Evolutionary conservation across 2,888 invertebrate genomes (phyloP), one percentile per base, ranked within the genome.

Genomic region (Hypolimnas misippus): DNA sequence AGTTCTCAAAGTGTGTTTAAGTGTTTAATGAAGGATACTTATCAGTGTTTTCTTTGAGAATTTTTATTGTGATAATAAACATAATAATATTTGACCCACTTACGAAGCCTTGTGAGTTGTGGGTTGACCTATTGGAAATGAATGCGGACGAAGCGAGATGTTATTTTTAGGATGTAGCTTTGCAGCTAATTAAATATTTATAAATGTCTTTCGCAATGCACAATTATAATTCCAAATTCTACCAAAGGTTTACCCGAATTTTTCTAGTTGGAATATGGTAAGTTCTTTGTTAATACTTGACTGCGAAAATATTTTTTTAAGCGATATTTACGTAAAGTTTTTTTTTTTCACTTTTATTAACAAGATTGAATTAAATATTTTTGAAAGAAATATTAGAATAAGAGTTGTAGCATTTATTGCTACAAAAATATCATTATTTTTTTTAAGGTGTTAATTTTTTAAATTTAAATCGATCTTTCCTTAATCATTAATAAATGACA

Each of bases 151-250:
- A 81, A 82, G 79, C 82, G 80, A 76, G 79, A 85, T 86, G 90
- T 87, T 91, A 91, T 91, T 90, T 91, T 89, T 91, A 90, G 88
- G 82, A 84, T 83, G 86, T 82, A 84, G 88, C 86, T 88, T 88
- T 89, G 92, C 90, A 88, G 90, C 86, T 89, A 87, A 84, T 89
- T 90, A 90, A 89, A 83, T 87, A 91, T 89, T 88, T 86, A 89
- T 90, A 87, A 78, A 87, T 85, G 82, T 78, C 78, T 79, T 84
- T 81, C 78, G 80, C 77, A 79, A 79, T 78, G 81, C 75, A 68
- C 69, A 70, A 65, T 66, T 68, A 61, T 61, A 55, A 65, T 67
- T 46, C 70, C 71, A 75, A 79, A 75, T 72, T 75, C 72, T 74
- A 74, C 76, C 67, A 72, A 73, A 75, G 74, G 72, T 75, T 72